Conservation (phyloP, 2,113 vertebrate species). For the human region DNA sequence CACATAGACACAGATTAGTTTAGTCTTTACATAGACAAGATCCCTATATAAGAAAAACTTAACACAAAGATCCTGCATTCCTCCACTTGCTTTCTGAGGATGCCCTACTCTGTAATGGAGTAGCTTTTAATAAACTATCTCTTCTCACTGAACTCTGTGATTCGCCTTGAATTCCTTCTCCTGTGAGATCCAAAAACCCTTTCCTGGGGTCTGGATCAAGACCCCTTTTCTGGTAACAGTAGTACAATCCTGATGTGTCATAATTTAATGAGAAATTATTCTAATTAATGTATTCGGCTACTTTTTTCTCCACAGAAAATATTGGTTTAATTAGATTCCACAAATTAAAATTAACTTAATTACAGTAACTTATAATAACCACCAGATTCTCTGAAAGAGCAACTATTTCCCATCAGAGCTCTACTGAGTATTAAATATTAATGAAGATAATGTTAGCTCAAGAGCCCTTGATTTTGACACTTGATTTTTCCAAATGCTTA, state of each 20-base stretch:
- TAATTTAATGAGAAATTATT: slow-evolving; percentile 3
- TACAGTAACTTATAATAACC: neutral
- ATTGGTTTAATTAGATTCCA: neutral
- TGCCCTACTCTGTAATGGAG: too few relatives aligned
- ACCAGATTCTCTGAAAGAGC: neutral
- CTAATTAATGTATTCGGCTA: neutral
- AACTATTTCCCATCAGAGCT: neutral
- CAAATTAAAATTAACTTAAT: slow-evolving; percentile 35
- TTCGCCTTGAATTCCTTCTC: too few relatives aligned
- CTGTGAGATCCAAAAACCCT: too few relatives aligned
- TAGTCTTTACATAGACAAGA: too few relatives aligned
- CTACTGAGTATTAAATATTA: neutral
- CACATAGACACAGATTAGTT: too few relatives aligned
- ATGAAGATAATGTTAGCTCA: neutral
- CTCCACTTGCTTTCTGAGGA: too few relatives aligned
- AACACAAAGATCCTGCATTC: too few relatives aligned
- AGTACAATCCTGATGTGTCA: neutral
- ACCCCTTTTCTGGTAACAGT: too few relatives aligned
- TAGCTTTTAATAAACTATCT: too few relatives aligned
- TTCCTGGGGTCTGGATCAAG: too few relatives aligned
- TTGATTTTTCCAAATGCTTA: neutral
- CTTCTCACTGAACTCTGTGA: too few relatives aligned
- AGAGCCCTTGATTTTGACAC: neutral
- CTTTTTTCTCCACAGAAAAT: neutral
- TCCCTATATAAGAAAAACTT: too few relatives aligned